A percentile compares a stretch with the other conserved stretches of the same genome.
These are phyloP conservation scores for Sipha maydis DNA, from an alignment of 2,888 invertebrate species.

Conservation along the genomic window DNA sequence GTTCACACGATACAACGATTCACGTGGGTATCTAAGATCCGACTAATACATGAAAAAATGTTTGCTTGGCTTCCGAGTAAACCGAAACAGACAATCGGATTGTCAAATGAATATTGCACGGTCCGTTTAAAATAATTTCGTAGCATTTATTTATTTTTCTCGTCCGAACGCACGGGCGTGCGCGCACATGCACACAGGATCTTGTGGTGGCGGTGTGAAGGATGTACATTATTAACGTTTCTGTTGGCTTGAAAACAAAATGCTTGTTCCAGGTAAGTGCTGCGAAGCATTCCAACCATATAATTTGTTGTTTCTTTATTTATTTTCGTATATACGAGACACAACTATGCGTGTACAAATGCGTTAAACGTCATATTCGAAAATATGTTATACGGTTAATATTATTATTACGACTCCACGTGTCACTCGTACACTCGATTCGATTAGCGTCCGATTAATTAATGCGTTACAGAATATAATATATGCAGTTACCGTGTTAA, in stretches of 20 bases:
- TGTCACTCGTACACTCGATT: background rate
- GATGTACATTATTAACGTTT: slow-evolving; percentile 50
- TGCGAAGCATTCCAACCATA: slow-evolving; percentile 33
- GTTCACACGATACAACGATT: too few species aligned
- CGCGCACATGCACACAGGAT: background rate
- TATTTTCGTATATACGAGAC: slow-evolving; percentile 6
- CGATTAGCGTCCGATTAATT: too few species aligned
- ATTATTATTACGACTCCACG: background rate
- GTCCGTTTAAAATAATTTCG: slow-evolving; percentile 35
- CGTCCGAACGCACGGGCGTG: background rate
- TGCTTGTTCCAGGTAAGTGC: slow-evolving; percentile 51
- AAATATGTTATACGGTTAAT: background rate
- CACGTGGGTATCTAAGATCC: background rate
- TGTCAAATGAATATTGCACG: slow-evolving; percentile 1
- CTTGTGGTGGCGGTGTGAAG: slow-evolving; percentile 8
- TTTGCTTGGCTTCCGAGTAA: background rate
- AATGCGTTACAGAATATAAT: too few species aligned
- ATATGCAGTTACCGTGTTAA: too few species aligned
- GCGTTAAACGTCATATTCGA: background rate
- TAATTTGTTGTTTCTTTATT: slow-evolving; percentile 53
- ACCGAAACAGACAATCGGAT: slow-evolving; percentile 15
- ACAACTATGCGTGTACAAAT: background rate
- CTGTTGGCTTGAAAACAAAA: slow-evolving; percentile 43
- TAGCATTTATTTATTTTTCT: background rate
- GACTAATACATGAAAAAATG: background rate